Evolutionary conservation across 2,797 vertebrate species (phyloP), one percentile per base, ranked within the genome.

Genomic region (Amniataba percoides): DNA sequence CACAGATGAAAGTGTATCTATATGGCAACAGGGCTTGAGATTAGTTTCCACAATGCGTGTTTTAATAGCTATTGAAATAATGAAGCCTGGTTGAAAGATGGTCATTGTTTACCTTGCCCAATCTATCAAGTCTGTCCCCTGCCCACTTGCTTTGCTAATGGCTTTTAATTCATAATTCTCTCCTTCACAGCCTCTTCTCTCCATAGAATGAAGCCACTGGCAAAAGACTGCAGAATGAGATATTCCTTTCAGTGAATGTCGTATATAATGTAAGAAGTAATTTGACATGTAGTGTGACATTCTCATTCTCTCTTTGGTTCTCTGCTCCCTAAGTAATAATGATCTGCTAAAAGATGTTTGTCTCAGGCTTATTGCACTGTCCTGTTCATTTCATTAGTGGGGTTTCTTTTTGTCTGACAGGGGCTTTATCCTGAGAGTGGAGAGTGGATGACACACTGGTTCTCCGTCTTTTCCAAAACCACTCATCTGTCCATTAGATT

Each of bases 401-500:
- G 0, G n/a, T 42, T 23, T 61, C 60, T 60, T 58, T 61, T 68
- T 31, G 27, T 31, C 42, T 82, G 84, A 75, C 43, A 27, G 58
- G 66, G 68, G 60, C 63, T 88, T 88, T 82, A 83, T 87, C 48
- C 80, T 74, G 71, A 78, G 69, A 84, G 58, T 45, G 63, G 69
- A 77, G 76, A 80, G 83, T 67, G 80, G 89, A 87, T 90, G 89
- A 91, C 84, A 88, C 91, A 81, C 77, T 73, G 66, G 60, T 76
- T 74, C 74, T 66, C 77, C 7, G 0, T 71, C 72, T 88, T 88
- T 79, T 78, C 77, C 77, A 77, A 82, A 89, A 84, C 77, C 88
- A 88, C 91, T 94, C 88, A 88, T 91, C 56, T 78, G 72, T 92
- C 92, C 92, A 93, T 93, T 93, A 93, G 85, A 87, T 77, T 61